A percentile compares a stretch with the other conserved stretches of the same genome.
These are phyloP conservation scores for Heliopora coerulea DNA, from an alignment of 92 coral and sea anemone genomes.

Conservation along the genomic window DNA sequence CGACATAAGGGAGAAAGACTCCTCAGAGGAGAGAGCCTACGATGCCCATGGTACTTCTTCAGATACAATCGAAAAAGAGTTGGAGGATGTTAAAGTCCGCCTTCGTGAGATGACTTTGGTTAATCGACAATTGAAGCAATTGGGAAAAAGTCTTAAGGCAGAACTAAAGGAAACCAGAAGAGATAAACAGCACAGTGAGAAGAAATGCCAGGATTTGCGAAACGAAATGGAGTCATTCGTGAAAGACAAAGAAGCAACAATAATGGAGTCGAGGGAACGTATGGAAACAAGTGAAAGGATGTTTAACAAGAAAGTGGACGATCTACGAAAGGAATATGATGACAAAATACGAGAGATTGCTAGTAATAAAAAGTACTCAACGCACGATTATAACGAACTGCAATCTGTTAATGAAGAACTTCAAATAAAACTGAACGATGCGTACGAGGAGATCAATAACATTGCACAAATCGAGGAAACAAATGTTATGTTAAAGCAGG, in stretches of 20 bases:
- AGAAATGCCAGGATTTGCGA: constrained; percentile 70
- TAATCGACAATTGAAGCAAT: constrained; percentile 31
- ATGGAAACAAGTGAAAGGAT: constrained; percentile 26
- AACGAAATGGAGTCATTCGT: constrained; percentile 64
- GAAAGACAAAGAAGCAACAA: constrained; percentile 43
- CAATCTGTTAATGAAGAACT: constrained; percentile 47
- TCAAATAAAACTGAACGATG: constrained; percentile 41
- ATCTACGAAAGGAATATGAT: neutral
- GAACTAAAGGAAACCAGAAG: constrained; percentile 31
- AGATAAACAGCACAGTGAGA: constrained; percentile 76
- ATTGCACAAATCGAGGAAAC: constrained; percentile 5
- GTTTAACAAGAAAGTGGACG: constrained; percentile 23
- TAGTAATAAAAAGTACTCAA: neutral
- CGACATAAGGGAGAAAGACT: constrained; percentile 8
- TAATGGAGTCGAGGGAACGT: constrained; percentile 45
- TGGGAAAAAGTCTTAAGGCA: constrained; percentile 30
- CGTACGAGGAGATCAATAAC: constrained; percentile 8
- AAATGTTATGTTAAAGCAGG: constrained; percentile 47
- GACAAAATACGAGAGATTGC: constrained; percentile 7
- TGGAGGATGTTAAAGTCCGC: neutral
- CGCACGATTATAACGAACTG: constrained; percentile 52
- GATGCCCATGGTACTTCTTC: constrained; percentile 27
- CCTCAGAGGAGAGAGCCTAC: constrained; percentile 1
- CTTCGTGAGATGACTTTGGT: constrained; percentile 27
- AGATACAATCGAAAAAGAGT: constrained; percentile 7